Evolutionary conservation across 2,888 invertebrate genomes (phyloP), one percentile per base, ranked within the genome.

Genomic region (Rosalia funebris): DNA sequence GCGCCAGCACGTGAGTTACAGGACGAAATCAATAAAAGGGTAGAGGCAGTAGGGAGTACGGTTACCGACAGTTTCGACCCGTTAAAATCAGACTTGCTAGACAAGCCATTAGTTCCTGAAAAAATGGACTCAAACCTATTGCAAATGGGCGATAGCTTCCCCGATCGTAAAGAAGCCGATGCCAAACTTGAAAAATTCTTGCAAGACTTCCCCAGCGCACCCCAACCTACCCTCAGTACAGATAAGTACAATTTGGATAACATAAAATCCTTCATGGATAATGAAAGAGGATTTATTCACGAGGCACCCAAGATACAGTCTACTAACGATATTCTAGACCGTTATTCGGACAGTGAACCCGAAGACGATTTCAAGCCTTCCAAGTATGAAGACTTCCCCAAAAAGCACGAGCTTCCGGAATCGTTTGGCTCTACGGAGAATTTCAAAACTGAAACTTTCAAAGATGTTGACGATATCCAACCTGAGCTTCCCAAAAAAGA

Each of bases 321-420:
- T 44, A 69, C 61, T 61, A 71, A 70, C 57, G 79, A 79, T 64
- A 71, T 85, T 54, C 83, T 86, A 31, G 86, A 86, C 75, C 84
- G 83, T 76, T 86, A 86, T 75, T 84, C 86, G 58, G 86, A 86
- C 79, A 86, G 68, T 60, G 73, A 69, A 59, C 66, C 70, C 34
- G 73, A 86, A 66, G 83, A 83, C 5, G 77, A 75, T 52, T 76
- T 75, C 39, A 77, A 75, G 60, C 71, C 71, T 57, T 71, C 74
- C 64, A 75, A 74, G 60, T 69, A 73, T 36, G 72, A 70, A 10
- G 68, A 72, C 53, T 59, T 69, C 45, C 67, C 71, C 12, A 71
- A 67, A 58, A 69, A 66, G 52, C 45, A 50, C 5, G 60, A 63
- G 50, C 60, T 66, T 17, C 69, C 69, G 11, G 65, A 70, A 52